Evolutionary conservation across 2,888 invertebrate genomes (phyloP), one percentile per base, ranked within the genome.

Genomic region (Salticus scenicus): DNA sequence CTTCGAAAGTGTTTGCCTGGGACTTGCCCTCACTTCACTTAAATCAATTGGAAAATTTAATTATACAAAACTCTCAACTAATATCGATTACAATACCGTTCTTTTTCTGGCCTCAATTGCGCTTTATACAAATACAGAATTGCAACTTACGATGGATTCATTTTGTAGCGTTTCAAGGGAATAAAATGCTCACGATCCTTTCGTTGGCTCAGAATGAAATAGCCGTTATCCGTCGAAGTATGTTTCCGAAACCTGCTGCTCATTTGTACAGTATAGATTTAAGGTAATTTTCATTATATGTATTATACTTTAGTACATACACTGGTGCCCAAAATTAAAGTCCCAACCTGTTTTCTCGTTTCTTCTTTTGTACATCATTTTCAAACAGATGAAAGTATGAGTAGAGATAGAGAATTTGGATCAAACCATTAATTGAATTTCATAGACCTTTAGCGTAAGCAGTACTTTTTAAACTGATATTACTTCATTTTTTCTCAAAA

Each of bases 261-360:
- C 7, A 76, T 20, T 66, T 83, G 10, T 83, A 71, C 71, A 83
- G 76, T 51, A 24, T 83, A 27, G 82, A 83, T 83, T 76, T 83
- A n/a, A 83, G 82, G 82, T 83, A 76, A 72, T 24, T 42, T 31
- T 20, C 7, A 37, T 8, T 37, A 37, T 37, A 37, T 37, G 7
- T 37, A 37, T 37, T 8, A 12, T 8, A 37, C 12, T 37, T 37
- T 12, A 37, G 12, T 37, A 8, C 12, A 12, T 37, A 37, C 12
- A 37, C 12, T 12, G 7, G 37, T 37, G 12, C 37, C 7, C 37
- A 37, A 5, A 5, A 8, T 37, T 37, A 37, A 37, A n/a, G n/a
- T n/a, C n/a, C n/a, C n/a, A n/a, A n/a, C n/a, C n/a, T n/a, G n/a
- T n/a, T n/a, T n/a, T n/a, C n/a, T n/a, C n/a, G n/a, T n/a, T n/a